Evolutionary conservation across 2,797 vertebrate genomes (phyloP).

Genomic region (Pseudochromis fuscus): DNA sequence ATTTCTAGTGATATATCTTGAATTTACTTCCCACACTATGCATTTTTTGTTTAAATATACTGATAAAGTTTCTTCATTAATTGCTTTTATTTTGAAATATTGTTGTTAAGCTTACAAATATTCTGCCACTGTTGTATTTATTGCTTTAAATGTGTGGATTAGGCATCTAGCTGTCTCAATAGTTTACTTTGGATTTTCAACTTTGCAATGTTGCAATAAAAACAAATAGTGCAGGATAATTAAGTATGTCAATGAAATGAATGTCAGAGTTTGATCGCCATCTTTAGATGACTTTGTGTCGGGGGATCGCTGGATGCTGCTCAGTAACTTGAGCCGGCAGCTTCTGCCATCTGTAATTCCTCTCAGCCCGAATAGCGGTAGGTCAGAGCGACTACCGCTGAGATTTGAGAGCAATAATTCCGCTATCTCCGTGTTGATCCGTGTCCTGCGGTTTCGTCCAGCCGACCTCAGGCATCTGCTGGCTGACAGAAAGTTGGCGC

Average conservation of each 20-base stretch:
- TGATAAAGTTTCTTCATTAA: background rate
- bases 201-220: background rate
- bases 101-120: background rate
- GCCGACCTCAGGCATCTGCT: conserved; percentile 44
- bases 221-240: too few relatives aligned
- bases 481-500: conserved; percentile 65
- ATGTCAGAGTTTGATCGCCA: background rate
- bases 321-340: conserved; percentile 19
- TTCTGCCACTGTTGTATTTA: background rate
- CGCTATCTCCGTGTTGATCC: conserved; percentile 58
- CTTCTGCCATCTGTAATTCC: conserved; percentile 18
- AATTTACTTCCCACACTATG: background rate
- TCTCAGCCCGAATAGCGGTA: conserved; percentile 31
- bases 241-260: too few relatives aligned
- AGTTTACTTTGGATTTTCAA: background rate
- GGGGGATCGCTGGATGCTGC: background rate
- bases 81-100: background rate
- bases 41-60: background rate
- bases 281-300: background rate
- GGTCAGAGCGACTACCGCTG: conserved; percentile 48
- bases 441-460: conserved; percentile 60
- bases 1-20: conserved; percentile 6
- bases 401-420: conserved; percentile 59
- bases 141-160: background rate
- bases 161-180: too few relatives aligned